Base-by-base conservation (phyloP, 2,888 invertebrate genomes). In the Mythimna vitellina region DNA sequence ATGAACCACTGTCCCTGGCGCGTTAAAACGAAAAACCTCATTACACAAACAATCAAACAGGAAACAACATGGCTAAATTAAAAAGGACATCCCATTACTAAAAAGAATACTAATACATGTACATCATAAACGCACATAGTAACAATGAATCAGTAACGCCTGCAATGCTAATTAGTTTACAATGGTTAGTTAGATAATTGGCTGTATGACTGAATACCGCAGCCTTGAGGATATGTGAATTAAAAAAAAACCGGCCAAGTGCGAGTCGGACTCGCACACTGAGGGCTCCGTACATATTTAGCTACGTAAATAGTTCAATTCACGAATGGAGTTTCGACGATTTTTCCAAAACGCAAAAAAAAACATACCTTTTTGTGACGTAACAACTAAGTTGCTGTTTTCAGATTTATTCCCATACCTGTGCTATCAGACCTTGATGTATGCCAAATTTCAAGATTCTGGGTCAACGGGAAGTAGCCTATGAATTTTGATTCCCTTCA, bases 11-110 rank as follows among this genome's bases (percentile, higher is more conserved):
- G 70, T 77, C 65, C 71, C 35, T 51, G 42, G 51, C 22, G 74
- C 69, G 54, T 71, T 80, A 80, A 78, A 78, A 78, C 80, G 70
- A 74, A 83, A 83, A 83, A 83, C 81, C 80, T 77, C 83, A 83
- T 84, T 76, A 82, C 65, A 71, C 63, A 63, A 83, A 88, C 88
- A 89, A 90, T 90, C 86, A 77, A 83, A 89, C 92, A 91, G 93
- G 92, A 93, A 90, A 88, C 86, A 84, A 84, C 86, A 85, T 83
- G 80, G 81, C 85, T 85, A 87, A 87, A 89, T 89, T 88, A 89
- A 90, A 88, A 87, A 92, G 92, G 93, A 92, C 90, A 91, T 93
- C 92, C 92, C 87, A 89, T 89, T 80, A 80, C 90, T 88, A 88
- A 87, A 80, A 82, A 81, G 86, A 85, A 90, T 87, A 89, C 88